Conservation (phyloP, 2,797 vertebrate species). For the Melanotaenia trifasciata region DNA sequence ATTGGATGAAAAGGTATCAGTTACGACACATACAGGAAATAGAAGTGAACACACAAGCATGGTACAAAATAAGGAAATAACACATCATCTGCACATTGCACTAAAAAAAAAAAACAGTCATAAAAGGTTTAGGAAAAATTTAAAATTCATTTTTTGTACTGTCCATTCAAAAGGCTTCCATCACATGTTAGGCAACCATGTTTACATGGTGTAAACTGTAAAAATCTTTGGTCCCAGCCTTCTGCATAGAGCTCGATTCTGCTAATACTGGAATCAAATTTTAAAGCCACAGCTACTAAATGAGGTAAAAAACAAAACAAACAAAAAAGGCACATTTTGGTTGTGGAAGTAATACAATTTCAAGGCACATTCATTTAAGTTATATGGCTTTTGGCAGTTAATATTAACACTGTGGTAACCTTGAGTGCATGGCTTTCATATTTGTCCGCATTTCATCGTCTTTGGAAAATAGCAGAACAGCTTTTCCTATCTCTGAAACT, state of each 20-base stretch:
- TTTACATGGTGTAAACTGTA: conserved; percentile 70
- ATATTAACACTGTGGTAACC: conserved; percentile 84
- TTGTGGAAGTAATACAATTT: conserved; percentile 67
- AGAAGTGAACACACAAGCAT: conserved; percentile 76
- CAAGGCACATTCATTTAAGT: conserved; percentile 67
- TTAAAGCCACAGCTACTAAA: conserved; percentile 60
- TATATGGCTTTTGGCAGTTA: conserved; percentile 77
- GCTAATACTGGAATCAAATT: conserved; percentile 76
- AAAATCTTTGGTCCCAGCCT: conserved; percentile 79
- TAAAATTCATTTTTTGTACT: conserved; percentile 61
- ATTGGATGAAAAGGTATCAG: conserved; percentile 79
- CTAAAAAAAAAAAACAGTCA: conserved; percentile 70
- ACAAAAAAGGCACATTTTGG: conserved; percentile 71
- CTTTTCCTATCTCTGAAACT: conserved; percentile 71
- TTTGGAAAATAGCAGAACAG: conserved; percentile 60
- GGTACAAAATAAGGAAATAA: conserved; percentile 77
- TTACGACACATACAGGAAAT: conserved; percentile 70
- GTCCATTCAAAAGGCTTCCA: conserved; percentile 54
- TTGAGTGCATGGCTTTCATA: conserved; percentile 74
- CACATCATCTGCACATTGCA: conserved; percentile 79
- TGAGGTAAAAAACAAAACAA: conserved; percentile 65
- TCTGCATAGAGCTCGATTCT: conserved; percentile 46
- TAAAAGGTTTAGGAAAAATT: conserved; percentile 68
- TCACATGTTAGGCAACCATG: conserved; percentile 62
- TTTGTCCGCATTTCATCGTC: conserved; percentile 46